phyloP scores from a whole-genome alignment of 2,888 invertebrate genomes.

The Himalopsyche tibetana region DNA sequence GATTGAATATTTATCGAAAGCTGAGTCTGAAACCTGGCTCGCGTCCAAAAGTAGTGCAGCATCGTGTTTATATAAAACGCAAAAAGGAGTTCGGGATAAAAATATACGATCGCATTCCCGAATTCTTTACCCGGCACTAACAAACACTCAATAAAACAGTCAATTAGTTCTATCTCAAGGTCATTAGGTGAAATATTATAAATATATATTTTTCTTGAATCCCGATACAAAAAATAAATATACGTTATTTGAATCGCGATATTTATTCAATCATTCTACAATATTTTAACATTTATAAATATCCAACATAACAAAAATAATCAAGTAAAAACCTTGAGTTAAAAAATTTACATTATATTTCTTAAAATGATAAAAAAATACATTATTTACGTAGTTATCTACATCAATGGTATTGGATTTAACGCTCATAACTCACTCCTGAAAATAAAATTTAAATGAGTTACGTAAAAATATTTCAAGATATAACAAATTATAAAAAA shows the following conservation, averaged over 20 bases:
- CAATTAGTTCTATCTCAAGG: constrained; percentile 14
- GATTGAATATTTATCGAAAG: constrained; percentile 43
- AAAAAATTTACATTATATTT: too few relatives aligned
- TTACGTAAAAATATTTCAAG: too few relatives aligned
- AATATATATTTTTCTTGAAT: not conserved
- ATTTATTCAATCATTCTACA: not conserved
- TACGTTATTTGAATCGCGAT: not conserved
- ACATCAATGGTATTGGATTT: too few relatives aligned
- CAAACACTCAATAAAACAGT: constrained; percentile 42
- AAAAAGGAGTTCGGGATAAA: constrained; percentile 33
- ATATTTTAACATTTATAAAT: too few relatives aligned
- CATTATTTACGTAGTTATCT: too few relatives aligned
- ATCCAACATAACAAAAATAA: too few relatives aligned
- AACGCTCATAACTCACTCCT: too few relatives aligned
- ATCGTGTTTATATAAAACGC: constrained; percentile 42
- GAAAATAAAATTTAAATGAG: too few relatives aligned
- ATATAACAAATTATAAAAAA: too few relatives aligned
- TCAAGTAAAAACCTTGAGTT: too few relatives aligned
- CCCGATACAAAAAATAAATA: not conserved
- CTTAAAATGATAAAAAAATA: too few relatives aligned
- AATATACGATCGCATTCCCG: constrained; percentile 29
- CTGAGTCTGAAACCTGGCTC: constrained; percentile 12
- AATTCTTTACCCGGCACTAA: constrained; percentile 11
- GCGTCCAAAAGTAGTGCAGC: constrained; percentile 41
- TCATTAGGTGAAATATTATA: not conserved